These are phyloP conservation scores for Cephalopterus ornatus DNA, from an alignment of 2,113 vertebrate species.

Conservation along the genomic window DNA sequence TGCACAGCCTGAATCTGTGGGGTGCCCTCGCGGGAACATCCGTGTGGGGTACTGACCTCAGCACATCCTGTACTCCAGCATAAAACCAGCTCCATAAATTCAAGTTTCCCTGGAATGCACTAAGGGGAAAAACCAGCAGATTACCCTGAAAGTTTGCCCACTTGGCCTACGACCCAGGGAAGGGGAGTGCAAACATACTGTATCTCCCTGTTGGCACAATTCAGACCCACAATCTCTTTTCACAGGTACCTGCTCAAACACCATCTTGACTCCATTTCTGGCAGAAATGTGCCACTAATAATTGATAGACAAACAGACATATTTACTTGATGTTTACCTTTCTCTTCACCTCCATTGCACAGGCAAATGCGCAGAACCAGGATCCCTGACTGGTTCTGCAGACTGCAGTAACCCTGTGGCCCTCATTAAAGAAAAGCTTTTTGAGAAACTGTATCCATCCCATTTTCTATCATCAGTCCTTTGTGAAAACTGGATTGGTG, in stretches of 20 bases:
- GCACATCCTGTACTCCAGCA: background rate
- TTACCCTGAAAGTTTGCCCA: background rate
- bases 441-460: background rate
- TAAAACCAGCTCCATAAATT: background rate
- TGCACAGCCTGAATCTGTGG: rapidly evolving
- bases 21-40: background rate
- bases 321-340: constrained; percentile 41
- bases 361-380: background rate
- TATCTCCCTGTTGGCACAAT: constrained; percentile 10
- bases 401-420: constrained; percentile 8
- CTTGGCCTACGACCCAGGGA: rapidly evolving
- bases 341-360: background rate
- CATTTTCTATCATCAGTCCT: constrained; percentile 13
- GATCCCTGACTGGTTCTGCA: background rate
- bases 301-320: background rate
- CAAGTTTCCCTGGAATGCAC: background rate
- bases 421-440: constrained; percentile 6
- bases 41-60: rapidly evolving
- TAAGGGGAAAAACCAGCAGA: background rate
- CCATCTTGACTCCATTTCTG: background rate
- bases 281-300: background rate
- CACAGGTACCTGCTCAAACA: constrained; percentile 39
- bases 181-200: background rate
- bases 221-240: background rate
- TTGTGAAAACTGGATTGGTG: background rate